Base-by-base conservation (phyloP, 2,113 vertebrate genomes). In the Clarias gariepinus region DNA sequence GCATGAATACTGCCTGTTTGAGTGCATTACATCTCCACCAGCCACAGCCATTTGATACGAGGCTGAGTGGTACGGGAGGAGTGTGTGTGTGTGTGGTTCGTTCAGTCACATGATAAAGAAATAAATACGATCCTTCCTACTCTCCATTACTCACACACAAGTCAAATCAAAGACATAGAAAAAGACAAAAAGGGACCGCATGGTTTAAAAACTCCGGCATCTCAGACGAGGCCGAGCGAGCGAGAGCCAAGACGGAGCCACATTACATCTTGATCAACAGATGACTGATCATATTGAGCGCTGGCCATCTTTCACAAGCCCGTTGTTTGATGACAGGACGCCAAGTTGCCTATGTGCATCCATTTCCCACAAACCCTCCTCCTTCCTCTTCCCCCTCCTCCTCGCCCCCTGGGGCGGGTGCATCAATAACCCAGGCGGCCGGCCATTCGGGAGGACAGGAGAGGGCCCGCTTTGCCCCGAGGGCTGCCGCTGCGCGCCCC, bases 221-320 rank as follows among this genome's bases (percentile, higher is more conserved):
- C 21, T 61, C 57, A 19, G 25, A 36, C 25, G 52, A 78, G 52
- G 25, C 74, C 18, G 52, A 82, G 78, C 16, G 69, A 53, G 85
- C n/a, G 81, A 76, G 53, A 74, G 52, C 21, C 73, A 2, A 86
- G 73, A 84, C 58, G 81, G 74, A 83, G 83, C 80, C 93, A 92
- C 93, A 92, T 96, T 98, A 96, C 95, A 96, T 97, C 97, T 98
- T 98, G 97, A 98, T 98, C 97, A 97, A 98, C 95, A 96, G 95
- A 97, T 98, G 98, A 99, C 96, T 95, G 97, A 99, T 99, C 96
- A 96, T 97, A 95, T 95, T 95, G 94, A 90, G 94, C 73, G 92
- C 0, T 18, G 94, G 93, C 96, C 97, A 99, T 98, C 97, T 96
- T 98, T 99, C 98, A 99, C 91, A 86, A 96, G 94, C 93, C 95